Evolutionary conservation across 2,113 vertebrate species (phyloP).

Genomic region (Aegypius monachus): DNA sequence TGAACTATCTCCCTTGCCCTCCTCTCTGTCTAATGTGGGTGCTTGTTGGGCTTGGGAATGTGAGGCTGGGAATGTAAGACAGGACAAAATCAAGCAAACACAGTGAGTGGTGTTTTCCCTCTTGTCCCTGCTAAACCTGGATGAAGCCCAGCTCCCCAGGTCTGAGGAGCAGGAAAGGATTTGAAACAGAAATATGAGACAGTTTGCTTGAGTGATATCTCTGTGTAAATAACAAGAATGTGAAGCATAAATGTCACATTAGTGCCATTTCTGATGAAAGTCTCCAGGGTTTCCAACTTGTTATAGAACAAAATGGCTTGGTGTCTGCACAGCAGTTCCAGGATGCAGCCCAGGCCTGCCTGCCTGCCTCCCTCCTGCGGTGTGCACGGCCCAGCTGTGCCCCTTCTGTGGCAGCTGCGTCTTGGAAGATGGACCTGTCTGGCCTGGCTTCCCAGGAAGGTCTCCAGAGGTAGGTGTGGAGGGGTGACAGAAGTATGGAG

Average conservation of each 20-base stretch:
- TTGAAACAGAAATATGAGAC: not conserved
- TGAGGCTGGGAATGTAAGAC: not conserved
- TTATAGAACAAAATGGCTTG: not conserved
- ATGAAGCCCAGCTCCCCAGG: not conserved
- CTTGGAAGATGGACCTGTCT: not conserved
- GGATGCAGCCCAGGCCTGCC: not conserved
- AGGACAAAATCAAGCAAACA: not conserved
- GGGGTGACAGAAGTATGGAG: not conserved
- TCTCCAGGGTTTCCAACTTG: not conserved
- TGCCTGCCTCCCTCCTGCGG: not conserved
- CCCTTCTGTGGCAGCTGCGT: not conserved
- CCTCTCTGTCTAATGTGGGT: rapidly evolving
- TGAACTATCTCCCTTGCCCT: not conserved
- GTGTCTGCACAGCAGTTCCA: not conserved
- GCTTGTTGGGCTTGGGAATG: not conserved
- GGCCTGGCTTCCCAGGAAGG: not conserved
- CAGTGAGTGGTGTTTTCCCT: not conserved
- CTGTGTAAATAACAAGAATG: not conserved
- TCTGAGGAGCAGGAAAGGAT: not conserved
- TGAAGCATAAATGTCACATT: not conserved
- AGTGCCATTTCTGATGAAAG: not conserved
- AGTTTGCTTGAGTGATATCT: not conserved
- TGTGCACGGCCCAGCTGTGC: rapidly evolving
- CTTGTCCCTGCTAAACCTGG: not conserved
- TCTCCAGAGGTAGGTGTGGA: not conserved